Conservation (phyloP, 2,888 invertebrate species). For the Chrysotoxum bicinctum region DNA sequence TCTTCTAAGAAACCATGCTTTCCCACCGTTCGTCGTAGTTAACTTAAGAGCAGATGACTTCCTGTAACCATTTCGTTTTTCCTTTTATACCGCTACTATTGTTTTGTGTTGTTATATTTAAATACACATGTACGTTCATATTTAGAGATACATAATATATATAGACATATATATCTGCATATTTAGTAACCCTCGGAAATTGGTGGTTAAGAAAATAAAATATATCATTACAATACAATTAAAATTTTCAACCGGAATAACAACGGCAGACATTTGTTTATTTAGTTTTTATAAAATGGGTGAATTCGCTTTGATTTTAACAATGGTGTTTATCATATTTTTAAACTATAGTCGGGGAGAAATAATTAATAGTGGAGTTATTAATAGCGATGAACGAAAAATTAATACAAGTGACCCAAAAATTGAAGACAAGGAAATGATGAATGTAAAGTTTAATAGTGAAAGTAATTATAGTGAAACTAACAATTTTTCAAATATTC, state of each 20-base stretch:
- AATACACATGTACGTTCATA: background rate
- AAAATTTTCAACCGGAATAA: background rate
- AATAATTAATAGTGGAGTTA: conserved; percentile 32
- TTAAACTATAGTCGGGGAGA: conserved; percentile 13
- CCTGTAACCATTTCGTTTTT: conserved; percentile 31
- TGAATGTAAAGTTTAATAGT: conserved; percentile 43
- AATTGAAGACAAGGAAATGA: conserved; percentile 23
- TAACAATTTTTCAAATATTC: conserved; percentile 76
- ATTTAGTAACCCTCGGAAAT: conserved; percentile 4
- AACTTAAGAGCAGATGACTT: conserved; percentile 10
- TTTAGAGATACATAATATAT: too few species aligned
- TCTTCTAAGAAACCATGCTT: conserved; percentile 6
- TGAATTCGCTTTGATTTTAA: conserved; percentile 1
- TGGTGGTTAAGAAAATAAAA: background rate
- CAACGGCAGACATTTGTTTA: background rate
- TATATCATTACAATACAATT: background rate
- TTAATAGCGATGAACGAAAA: conserved; percentile 10
- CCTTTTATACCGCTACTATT: conserved; percentile 6
- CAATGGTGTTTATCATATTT: background rate
- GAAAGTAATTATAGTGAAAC: conserved; percentile 38
- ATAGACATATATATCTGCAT: too few species aligned
- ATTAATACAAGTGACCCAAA: conserved; percentile 38
- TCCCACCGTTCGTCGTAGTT: conserved; percentile 27
- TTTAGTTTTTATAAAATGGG: background rate
- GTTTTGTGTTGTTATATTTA: background rate